Percentiles rank a stretch among this genome's conserved stretches.
Evolutionary conservation across 2,888 invertebrate genomes (phyloP).

Genomic region (Drosophila robusta): DNA sequence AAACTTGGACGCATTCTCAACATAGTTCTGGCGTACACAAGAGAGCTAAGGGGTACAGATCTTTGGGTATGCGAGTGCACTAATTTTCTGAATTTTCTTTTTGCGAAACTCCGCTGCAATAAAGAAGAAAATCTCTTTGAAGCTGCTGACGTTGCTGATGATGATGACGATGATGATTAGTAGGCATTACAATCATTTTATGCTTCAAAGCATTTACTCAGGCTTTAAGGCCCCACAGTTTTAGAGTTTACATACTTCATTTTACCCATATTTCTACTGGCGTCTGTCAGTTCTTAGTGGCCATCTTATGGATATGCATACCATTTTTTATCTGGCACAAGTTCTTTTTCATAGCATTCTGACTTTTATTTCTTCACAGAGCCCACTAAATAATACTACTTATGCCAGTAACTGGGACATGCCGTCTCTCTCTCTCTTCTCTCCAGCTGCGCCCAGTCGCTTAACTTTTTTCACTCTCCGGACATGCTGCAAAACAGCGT

Average conservation of each 20-base stretch:
- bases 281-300: constrained; percentile 1
- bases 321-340: constrained; percentile 41
- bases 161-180: constrained; percentile 24
- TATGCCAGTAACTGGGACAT: constrained; percentile 53
- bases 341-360: constrained; percentile 47
- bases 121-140: constrained; percentile 50
- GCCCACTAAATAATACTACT: constrained; percentile 45
- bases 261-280: constrained; percentile 7
- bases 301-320: constrained; percentile 7
- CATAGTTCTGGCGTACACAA: constrained; percentile 31
- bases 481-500: constrained; percentile 39
- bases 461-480: constrained; percentile 37
- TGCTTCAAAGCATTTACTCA: constrained; percentile 44
- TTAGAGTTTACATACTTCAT: neutral
- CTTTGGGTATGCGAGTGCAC: constrained; percentile 38
- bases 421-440: neutral
- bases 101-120: constrained; percentile 38
- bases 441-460: neutral
- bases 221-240: constrained; percentile 4
- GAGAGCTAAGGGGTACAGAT: neutral
- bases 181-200: constrained; percentile 54
- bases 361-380: constrained; percentile 21
- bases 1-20: constrained; percentile 48
- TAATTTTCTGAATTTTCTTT: constrained; percentile 53
- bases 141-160: constrained; percentile 29